These are phyloP conservation scores for Holothuria glaberrima DNA, from an alignment of 35 echinoderm and acorn worm genomes.

Conservation along the genomic window DNA sequence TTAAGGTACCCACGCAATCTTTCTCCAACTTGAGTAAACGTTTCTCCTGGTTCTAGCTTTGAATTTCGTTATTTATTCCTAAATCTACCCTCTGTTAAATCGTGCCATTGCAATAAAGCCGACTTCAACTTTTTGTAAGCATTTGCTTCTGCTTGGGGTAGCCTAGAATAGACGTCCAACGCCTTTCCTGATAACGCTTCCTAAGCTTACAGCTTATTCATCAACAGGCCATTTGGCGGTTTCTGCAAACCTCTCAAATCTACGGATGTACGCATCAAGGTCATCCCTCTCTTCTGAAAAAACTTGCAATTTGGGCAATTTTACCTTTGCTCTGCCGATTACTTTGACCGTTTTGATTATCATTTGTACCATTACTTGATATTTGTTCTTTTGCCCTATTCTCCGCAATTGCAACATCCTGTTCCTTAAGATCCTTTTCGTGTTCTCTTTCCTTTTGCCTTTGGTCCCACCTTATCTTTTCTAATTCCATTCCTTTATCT, in stretches of 20 bases:
- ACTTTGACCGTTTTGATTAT: no score
- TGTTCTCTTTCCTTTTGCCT: conserved; percentile 16
- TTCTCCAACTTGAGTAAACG: no score
- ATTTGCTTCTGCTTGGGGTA: background rate
- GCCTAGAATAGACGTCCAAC: background rate
- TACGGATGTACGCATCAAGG: conserved; percentile 46
- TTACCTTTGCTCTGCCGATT: no score
- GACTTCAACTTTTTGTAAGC: background rate
- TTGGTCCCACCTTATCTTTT: conserved; percentile 3
- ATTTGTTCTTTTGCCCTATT: no score
- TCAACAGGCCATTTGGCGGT: background rate
- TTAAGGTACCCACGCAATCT: no score
- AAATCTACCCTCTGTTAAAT: background rate
- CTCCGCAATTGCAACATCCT: background rate
- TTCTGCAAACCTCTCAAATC: conserved; percentile 65
- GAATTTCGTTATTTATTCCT: background rate
- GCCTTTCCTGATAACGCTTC: background rate
- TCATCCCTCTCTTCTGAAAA: conserved; percentile 58
- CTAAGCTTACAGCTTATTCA: conserved; percentile 30
- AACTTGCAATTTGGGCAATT: conserved; percentile 20
- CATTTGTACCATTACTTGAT: no score
- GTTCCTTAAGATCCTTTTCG: conserved; percentile 5
- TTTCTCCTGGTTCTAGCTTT: conserved; percentile 1
- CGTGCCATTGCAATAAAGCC: background rate
- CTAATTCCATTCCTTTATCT: background rate